Base-by-base conservation (phyloP, 1,140 invertebrate species). In the Melitaea cinxia region DNA sequence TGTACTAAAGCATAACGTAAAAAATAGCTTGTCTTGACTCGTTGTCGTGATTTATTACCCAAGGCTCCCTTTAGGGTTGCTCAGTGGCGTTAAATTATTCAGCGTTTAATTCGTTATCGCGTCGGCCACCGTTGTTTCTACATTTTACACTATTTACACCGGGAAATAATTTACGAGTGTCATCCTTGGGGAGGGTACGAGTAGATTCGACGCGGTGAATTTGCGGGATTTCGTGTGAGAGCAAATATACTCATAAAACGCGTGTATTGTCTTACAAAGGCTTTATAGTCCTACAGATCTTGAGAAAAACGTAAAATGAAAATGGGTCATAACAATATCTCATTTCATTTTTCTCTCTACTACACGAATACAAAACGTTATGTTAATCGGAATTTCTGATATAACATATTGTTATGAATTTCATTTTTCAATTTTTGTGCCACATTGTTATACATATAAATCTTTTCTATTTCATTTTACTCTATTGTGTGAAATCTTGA, bases 51-150 rank as follows among this genome's bases (percentile, higher is more conserved):
- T 90, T 88, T 90, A 88, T 88, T 73, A 73, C 78, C 56, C 52
- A 39, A 59, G 69, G 73, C 69, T 76, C 83, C 81, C 82, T 81
- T 75, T 73, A 71, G 81, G 76, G 80, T 84, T 79, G 76, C 79
- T 82, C 79, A 73, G 79, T 80, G 76, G 85, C 85, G 81, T 88
- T 89, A 89, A 89, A 91, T 91, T 89, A 91, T 91, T 91, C 86
- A 91, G 83, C 80, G 87, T 90, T 91, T 91, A 91, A 91, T 91
- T 91, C 79, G 82, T 89, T 88, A 91, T 89, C 83, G 78, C 80
- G 74, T 78, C 58, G 76, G 78, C 83, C 78, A 83, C 83, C 75
- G 75, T 70, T 80, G 82, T 86, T 83, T 78, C 78, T 80, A 73
- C 77, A 75, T 84, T 85, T 81, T 85, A 84, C 80, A 86, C 85